These are phyloP conservation scores for Zoanthus gigantus DNA, from an alignment of 92 coral and sea anemone species.

Conservation along the genomic window DNA sequence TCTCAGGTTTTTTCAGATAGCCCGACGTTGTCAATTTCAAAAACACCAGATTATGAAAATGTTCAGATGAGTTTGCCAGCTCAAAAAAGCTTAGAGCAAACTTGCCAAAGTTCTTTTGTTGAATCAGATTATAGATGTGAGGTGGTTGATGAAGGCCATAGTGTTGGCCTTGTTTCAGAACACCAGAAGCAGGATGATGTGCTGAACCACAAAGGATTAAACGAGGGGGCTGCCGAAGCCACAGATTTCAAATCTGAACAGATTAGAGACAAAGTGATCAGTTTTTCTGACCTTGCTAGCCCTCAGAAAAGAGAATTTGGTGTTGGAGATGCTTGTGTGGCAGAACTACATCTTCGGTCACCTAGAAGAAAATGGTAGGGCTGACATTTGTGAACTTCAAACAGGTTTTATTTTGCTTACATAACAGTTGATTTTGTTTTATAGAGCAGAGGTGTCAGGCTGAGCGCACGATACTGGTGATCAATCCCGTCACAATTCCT, in stretches of 20 bases:
- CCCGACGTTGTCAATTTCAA: neutral
- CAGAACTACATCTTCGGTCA: constrained; percentile 58
- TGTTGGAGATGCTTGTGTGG: constrained; percentile 32
- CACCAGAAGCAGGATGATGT: neutral
- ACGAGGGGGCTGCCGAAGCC: neutral
- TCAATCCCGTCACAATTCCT: too few relatives aligned
- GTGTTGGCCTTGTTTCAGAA: neutral
- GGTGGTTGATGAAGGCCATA: constrained; percentile 22
- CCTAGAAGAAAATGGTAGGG: constrained; percentile 82
- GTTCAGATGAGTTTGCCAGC: neutral
- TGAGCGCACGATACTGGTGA: too few relatives aligned
- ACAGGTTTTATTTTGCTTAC: too few relatives aligned
- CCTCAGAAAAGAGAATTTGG: constrained; percentile 8
- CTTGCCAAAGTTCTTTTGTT: neutral
- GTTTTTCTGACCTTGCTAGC: neutral
- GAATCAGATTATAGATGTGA: neutral
- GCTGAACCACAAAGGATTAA: neutral
- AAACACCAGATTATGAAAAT: neutral
- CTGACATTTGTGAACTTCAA: too few relatives aligned
- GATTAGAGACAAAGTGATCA: neutral
- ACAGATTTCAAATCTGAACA: neutral
- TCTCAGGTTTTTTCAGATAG: neutral
- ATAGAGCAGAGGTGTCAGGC: too few relatives aligned
- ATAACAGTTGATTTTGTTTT: too few relatives aligned
- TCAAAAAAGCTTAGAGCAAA: neutral